Conservation (phyloP, 1,140 invertebrate genomes). For the Dreissena polymorpha region DNA sequence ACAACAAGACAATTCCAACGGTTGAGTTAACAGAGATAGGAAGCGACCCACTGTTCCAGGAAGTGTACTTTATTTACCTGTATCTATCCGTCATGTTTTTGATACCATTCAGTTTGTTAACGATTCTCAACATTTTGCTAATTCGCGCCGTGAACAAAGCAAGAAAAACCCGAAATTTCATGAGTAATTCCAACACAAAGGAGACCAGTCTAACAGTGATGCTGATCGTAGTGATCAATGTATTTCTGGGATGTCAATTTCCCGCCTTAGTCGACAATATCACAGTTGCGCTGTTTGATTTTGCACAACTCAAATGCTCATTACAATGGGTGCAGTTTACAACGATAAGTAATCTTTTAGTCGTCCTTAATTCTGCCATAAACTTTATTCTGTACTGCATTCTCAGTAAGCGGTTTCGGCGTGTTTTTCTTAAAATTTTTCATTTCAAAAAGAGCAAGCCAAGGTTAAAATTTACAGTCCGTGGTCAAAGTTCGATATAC, state of each 20-base stretch:
- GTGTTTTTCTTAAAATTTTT: conserved; percentile 92
- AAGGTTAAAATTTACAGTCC: conserved; percentile 54
- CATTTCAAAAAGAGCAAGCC: conserved; percentile 80
- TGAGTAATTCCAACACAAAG: conserved; percentile 79
- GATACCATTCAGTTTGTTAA: conserved; percentile 85
- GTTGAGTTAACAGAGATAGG: conserved; percentile 51
- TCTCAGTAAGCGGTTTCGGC: conserved; percentile 97
- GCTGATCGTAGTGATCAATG: conserved; percentile 87
- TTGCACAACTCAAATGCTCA: conserved; percentile 81
- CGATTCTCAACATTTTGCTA: conserved; percentile 87
- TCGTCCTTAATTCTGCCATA: conserved; percentile 84
- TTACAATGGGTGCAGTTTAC: conserved; percentile 81
- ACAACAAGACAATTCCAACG: conserved; percentile 54
- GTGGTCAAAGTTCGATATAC: conserved; percentile 44
- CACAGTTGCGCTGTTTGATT: conserved; percentile 78
- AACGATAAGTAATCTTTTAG: conserved; percentile 87
- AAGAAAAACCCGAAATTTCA: conserved; percentile 75
- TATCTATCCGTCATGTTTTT: conserved; percentile 84
- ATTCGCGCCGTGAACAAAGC: conserved; percentile 86
- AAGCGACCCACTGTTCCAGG: conserved; percentile 59
- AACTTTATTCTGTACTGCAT: conserved; percentile 92
- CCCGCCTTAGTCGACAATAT: conserved; percentile 80
- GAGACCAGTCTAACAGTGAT: conserved; percentile 88
- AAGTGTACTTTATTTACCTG: conserved; percentile 85
- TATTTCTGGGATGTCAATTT: conserved; percentile 88